Base-by-base conservation (phyloP, 1,140 invertebrate genomes). In the Cherax destructor region DNA sequence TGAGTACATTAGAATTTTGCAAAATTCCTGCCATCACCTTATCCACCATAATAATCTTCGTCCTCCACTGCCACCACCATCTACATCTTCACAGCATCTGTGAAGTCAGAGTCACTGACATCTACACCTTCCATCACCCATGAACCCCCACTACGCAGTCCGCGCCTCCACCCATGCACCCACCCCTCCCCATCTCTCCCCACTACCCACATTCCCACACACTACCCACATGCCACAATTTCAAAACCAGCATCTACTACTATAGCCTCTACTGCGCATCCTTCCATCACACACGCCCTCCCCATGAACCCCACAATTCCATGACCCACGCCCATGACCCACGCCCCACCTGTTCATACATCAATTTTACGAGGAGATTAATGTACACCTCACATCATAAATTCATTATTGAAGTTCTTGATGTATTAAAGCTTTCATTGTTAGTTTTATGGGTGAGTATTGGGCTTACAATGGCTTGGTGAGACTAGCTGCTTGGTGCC, bases 361-460 rank as follows among this genome's bases (percentile, higher is more conserved):
- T 74, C 69, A 74, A 21, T n/a, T 74, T 74, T 74, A 74, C 18
- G 69, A 30, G 7, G n/a, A 74, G n/a, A 74, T 74, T 74, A 74
- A 74, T 30, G 69, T 74, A 24, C n/a, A 30, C 69, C 69, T 9
- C 21, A 9, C n/a, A 11, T 74, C 69, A 30, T 74, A 74, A 74
- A 74, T 74, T 21, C 69, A 74, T 24, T 74, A 74, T 74, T 7
- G 69, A 74, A 11, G 7, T 21, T 74, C 69, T 21, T 74, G 69
- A 74, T 30, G 11, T 74, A 74, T 74, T 30, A 74, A 24, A 3
- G 69, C 0, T 10, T 24, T n/a, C 69, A 74, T 74, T 74, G 69
- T 74, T 74, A 30, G 21, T 11, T 74, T 74, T 74, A 74, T 21
- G 7, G n/a, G 69, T 6, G n/a, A 13, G 13, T 30, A 4, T 11